Evolutionary conservation across 2,797 vertebrate genomes (phyloP).

Genomic region (Alca torda): DNA sequence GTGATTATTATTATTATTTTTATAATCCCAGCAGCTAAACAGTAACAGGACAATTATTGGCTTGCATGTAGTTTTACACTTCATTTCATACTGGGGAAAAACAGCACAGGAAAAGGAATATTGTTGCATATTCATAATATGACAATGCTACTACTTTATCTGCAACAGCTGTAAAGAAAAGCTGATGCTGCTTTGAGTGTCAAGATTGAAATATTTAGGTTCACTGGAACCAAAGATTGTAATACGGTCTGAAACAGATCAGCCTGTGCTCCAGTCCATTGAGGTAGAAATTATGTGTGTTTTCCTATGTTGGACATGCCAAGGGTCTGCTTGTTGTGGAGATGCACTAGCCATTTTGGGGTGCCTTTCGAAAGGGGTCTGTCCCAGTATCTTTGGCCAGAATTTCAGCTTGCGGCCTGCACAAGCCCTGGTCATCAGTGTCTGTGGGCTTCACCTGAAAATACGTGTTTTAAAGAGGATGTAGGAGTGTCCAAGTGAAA

Average conservation of each 20-base stretch:
- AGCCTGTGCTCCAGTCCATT: not conserved
- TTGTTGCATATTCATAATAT: not conserved
- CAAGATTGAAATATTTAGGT: not conserved
- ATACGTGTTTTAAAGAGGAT: not conserved
- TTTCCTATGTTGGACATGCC: not conserved
- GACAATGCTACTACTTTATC: not conserved
- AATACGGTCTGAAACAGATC: not conserved
- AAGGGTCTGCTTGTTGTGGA: not conserved
- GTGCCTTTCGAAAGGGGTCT: not conserved
- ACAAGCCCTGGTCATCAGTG: fast-evolving
- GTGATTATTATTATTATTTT: not conserved
- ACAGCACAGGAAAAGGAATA: not conserved
- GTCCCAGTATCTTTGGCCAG: not conserved
- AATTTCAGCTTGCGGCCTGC: not conserved
- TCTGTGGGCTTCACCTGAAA: not conserved
- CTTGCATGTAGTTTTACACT: not conserved
- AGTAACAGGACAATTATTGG: not conserved
- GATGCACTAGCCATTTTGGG: not conserved
- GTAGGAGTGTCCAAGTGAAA: not conserved
- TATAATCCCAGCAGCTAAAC: not conserved
- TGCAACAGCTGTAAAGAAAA: not conserved
- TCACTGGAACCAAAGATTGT: not conserved
- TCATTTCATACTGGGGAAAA: not conserved
- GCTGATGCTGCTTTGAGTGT: not conserved
- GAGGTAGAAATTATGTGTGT: not conserved